These are phyloP conservation scores for Pseudomyrmex pallidus DNA, from an alignment of 1,140 invertebrate species.

Conservation along the genomic window DNA sequence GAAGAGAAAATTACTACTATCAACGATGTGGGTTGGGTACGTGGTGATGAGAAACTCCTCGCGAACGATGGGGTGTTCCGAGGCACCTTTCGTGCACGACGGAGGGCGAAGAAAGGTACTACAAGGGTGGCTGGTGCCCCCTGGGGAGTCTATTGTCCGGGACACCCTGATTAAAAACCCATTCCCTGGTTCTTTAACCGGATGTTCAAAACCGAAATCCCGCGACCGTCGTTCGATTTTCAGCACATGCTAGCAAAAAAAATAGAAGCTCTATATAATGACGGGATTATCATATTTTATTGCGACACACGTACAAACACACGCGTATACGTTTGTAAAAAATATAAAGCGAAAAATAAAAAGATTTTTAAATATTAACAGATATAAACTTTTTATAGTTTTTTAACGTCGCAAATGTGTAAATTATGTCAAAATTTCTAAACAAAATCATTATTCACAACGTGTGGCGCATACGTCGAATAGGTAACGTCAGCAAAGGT, in stretches of 20 bases:
- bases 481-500: not conserved
- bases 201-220: constrained; percentile 72
- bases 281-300: constrained; percentile 41
- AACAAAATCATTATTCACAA: constrained; percentile 2
- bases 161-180: constrained; percentile 84
- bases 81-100: constrained; percentile 77
- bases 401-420: constrained; percentile 18
- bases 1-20: constrained; percentile 65
- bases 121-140: constrained; percentile 80
- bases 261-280: constrained; percentile 37
- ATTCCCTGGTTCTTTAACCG: constrained; percentile 79
- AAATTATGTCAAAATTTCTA: not conserved
- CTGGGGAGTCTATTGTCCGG: constrained; percentile 82
- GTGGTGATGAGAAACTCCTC: constrained; percentile 62
- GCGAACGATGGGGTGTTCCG: constrained; percentile 66
- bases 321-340: no score
- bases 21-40: constrained; percentile 52
- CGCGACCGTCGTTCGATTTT: constrained; percentile 63
- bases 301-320: no score
- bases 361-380: no score
- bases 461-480: not conserved
- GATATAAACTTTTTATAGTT: not conserved
- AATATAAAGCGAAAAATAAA: no score
- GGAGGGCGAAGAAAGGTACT: constrained; percentile 80
- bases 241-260: constrained; percentile 1